phyloP scores from a whole-genome alignment of 2,113 vertebrate genomes.

The Dicaeum eximium region DNA sequence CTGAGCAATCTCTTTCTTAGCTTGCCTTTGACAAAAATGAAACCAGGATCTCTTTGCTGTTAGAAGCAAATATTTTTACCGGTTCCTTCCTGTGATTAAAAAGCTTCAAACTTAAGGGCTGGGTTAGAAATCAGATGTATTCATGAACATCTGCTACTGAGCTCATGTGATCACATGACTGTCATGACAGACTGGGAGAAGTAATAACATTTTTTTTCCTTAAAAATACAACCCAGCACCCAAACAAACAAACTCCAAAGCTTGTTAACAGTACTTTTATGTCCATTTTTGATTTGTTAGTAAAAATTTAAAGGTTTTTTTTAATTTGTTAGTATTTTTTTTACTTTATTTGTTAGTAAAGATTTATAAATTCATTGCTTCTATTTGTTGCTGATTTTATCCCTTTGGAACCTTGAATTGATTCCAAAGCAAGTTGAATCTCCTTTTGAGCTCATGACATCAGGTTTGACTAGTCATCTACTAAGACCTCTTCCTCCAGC shows the following conservation, averaged over 20 bases:
- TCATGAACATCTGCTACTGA: neutral
- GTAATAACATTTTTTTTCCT: neutral
- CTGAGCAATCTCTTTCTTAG: neutral
- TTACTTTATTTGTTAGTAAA: no score
- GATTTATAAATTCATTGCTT: neutral
- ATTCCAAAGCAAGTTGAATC: neutral
- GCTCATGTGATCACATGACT: neutral
- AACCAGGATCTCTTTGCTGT: neutral
- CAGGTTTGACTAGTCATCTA: neutral
- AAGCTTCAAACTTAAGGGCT: neutral
- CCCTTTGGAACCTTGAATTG: neutral
- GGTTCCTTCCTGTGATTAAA: neutral
- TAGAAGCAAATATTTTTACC: neutral
- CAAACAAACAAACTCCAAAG: neutral
- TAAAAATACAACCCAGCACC: neutral
- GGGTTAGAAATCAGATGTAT: neutral
- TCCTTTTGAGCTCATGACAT: neutral
- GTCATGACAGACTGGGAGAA: neutral
- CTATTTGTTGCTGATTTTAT: neutral
- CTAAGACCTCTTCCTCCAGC: neutral
- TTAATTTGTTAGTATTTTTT: no score
- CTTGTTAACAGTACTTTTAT: neutral
- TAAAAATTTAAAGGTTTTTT: no score
- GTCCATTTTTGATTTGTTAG: neutral
- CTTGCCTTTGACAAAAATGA: neutral